Percentiles rank a stretch among this genome's conserved stretches.
Conservation (phyloP, 1,140 invertebrate genomes). For the Megalopta genalis region DNA sequence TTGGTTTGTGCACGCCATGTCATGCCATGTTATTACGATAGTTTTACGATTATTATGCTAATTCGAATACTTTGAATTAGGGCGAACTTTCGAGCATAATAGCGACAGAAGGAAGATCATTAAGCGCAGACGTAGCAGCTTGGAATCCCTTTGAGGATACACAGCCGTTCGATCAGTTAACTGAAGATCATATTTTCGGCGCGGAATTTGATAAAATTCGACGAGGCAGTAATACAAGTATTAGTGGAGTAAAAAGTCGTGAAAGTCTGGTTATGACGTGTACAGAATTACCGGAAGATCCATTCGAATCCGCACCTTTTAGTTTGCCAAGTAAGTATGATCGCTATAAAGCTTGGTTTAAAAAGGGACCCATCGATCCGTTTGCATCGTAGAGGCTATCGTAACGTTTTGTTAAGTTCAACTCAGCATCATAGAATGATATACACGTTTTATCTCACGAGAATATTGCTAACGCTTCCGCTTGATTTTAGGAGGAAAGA, state of each 20-base stretch:
- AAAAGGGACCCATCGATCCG: no score
- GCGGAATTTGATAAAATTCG: slow-evolving; percentile 93
- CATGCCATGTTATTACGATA: neutral
- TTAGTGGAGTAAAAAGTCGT: slow-evolving; percentile 87
- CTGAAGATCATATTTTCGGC: slow-evolving; percentile 92
- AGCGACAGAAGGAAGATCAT: slow-evolving; percentile 80
- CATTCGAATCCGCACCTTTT: slow-evolving; percentile 90
- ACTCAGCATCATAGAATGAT: no score
- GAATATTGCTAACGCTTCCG: no score
- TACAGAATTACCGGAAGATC: slow-evolving; percentile 85
- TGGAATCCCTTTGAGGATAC: slow-evolving; percentile 93
- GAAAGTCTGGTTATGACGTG: slow-evolving; percentile 89
- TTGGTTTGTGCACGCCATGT: neutral
- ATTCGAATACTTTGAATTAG: slow-evolving; percentile 57
- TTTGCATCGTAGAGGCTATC: no score
- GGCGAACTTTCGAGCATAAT: slow-evolving; percentile 78
- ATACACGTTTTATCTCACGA: no score
- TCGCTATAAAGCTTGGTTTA: no score
- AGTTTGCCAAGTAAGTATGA: slow-evolving; percentile 83
- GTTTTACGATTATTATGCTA: no score
- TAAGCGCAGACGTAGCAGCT: slow-evolving; percentile 84
- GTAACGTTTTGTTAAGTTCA: no score
- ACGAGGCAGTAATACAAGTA: slow-evolving; percentile 90
- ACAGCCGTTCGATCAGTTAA: slow-evolving; percentile 86
- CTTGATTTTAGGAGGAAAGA: slow-evolving; percentile 76